Evolutionary conservation across 2,113 vertebrate genomes (phyloP).

Genomic region (Carassius carassius): DNA sequence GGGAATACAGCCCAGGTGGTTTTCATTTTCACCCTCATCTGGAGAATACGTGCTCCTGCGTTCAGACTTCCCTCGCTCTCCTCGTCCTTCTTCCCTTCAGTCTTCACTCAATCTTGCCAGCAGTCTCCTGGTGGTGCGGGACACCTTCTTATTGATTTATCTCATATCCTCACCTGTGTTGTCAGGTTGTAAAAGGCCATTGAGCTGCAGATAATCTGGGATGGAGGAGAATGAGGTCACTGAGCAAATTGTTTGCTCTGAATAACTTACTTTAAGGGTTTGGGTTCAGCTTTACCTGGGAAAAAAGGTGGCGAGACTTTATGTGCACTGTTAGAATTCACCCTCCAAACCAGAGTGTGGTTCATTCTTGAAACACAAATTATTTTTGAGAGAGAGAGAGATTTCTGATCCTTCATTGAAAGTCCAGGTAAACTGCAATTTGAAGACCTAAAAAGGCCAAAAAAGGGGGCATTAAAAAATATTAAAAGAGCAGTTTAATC

Average conservation of each 20-base stretch:
- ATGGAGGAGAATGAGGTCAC: constrained; percentile 32
- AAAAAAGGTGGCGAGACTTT: not conserved
- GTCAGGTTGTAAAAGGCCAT: constrained; percentile 48
- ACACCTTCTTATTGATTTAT: constrained; percentile 38
- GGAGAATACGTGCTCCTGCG: constrained; percentile 57
- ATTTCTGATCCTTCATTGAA: too few relatives aligned
- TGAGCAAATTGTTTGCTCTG: not conserved
- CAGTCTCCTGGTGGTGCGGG: not conserved
- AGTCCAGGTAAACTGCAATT: not conserved
- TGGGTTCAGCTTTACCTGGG: not conserved
- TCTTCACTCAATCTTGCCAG: not conserved
- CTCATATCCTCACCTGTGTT: constrained; percentile 42
- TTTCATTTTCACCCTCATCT: constrained; percentile 68
- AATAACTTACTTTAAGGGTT: not conserved
- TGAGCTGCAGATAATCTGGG: constrained; percentile 32
- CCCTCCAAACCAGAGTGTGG: too few relatives aligned
- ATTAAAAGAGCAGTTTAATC: not conserved
- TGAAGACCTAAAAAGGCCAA: not conserved
- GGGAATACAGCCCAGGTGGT: constrained; percentile 67
- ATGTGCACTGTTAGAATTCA: not conserved
- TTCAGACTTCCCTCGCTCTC: constrained; percentile 47
- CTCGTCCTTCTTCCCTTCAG: constrained; percentile 45
- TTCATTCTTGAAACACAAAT: too few relatives aligned
- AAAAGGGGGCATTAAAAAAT: not conserved
- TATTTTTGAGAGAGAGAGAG: too few relatives aligned